A percentile compares a stretch with the other conserved stretches of the same genome.
Conservation (phyloP, 2,888 invertebrate genomes). For the Dioctria rufipes region DNA sequence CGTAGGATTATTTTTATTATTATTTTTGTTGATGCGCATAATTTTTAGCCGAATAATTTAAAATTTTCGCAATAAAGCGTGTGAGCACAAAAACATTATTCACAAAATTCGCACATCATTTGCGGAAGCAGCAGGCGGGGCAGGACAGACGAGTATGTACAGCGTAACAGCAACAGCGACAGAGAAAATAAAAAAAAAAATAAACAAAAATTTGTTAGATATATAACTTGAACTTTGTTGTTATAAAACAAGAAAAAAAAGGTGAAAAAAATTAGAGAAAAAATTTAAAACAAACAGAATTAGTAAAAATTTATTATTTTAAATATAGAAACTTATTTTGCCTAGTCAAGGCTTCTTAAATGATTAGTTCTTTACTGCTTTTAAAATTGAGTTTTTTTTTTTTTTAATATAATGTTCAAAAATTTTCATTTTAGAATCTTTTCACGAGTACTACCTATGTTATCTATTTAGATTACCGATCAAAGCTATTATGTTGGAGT, state of each 20-base stretch:
- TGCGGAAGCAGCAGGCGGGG: slow-evolving; percentile 38
- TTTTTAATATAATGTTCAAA: too few species aligned
- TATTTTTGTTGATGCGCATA: too few species aligned
- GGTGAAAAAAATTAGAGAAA: slow-evolving; percentile 1
- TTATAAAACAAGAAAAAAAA: slow-evolving; percentile 16
- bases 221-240: not conserved
- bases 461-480: too few species aligned
- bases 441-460: too few species aligned
- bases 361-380: too few species aligned
- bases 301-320: too few species aligned
- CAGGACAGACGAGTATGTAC: slow-evolving; percentile 17
- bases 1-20: too few species aligned
- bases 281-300: slow-evolving; percentile 20
- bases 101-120: slow-evolving; percentile 28
- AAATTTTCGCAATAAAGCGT: slow-evolving; percentile 3
- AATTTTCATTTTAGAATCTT: too few species aligned
- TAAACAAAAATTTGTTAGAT: slow-evolving; percentile 45
- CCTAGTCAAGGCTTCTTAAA: too few species aligned
- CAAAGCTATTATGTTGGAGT: too few species aligned
- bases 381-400: too few species aligned
- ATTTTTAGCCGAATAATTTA: not conserved
- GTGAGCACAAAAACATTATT: slow-evolving; percentile 28
- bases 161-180: slow-evolving; percentile 34
- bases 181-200: slow-evolving; percentile 29
- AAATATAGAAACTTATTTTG: too few species aligned